A percentile compares a stretch with the other conserved stretches of the same genome.
Evolutionary conservation across 2,113 vertebrate species (phyloP).

Genomic region (Laterallus jamaicensis): DNA sequence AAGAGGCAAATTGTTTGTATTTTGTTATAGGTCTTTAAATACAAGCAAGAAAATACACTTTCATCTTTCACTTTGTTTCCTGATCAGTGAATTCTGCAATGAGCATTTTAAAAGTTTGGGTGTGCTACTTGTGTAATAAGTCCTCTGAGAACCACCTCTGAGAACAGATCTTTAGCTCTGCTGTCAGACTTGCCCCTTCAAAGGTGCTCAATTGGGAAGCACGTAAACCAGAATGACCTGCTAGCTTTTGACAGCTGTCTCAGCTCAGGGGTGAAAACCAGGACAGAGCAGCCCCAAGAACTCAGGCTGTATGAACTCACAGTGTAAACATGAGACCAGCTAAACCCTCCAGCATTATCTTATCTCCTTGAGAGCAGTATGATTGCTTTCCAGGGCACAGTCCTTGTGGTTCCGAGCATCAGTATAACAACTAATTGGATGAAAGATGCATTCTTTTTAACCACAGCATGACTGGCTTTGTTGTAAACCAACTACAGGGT

Average conservation of each 20-base stretch:
- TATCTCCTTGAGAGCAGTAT: background rate
- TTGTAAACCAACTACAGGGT: background rate
- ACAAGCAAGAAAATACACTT: background rate
- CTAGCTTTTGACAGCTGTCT: background rate
- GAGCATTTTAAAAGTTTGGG: background rate
- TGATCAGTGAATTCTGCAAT: background rate
- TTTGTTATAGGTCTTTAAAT: background rate
- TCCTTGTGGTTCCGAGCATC: background rate
- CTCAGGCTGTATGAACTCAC: background rate
- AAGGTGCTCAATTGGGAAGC: background rate
- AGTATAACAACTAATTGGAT: background rate
- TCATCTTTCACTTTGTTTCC: background rate
- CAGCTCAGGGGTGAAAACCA: background rate
- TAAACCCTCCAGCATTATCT: conserved; percentile 6
- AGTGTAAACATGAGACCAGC: background rate
- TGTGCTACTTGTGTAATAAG: background rate
- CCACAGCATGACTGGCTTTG: background rate
- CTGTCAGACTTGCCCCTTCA: background rate
- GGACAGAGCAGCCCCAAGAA: background rate
- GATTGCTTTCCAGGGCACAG: background rate
- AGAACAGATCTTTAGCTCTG: background rate
- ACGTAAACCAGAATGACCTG: background rate
- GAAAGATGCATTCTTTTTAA: conserved; percentile 3
- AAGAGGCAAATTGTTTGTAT: background rate
- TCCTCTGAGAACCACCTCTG: background rate